phyloP scores from a whole-genome alignment of 2,113 vertebrate genomes.

The Archocentrus centrarchus region DNA sequence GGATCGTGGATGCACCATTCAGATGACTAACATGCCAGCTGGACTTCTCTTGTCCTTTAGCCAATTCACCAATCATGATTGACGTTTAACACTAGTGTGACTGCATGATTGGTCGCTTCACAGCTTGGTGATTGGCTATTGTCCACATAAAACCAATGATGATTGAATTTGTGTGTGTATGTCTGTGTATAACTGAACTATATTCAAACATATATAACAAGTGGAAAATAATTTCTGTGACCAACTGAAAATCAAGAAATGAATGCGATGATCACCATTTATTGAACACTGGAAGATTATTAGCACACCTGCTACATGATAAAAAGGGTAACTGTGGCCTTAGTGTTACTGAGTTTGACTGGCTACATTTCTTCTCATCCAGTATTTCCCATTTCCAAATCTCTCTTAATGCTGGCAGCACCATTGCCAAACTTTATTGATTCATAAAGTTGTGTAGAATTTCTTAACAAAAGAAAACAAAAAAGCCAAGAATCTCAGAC shows the following conservation, averaged over 20 bases:
- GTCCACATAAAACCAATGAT: conserved; percentile 29
- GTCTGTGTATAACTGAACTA: not conserved
- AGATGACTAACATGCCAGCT: conserved; percentile 72
- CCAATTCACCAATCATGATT: conserved; percentile 59
- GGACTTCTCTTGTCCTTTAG: conserved; percentile 45
- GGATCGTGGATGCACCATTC: conserved; percentile 43
- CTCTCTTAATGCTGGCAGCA: not conserved
- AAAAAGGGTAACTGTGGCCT: not conserved
- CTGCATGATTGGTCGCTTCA: conserved; percentile 67
- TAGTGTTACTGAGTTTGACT: not conserved
- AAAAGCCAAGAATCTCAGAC: not conserved
- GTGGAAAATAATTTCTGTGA: not conserved
- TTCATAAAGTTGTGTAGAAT: not conserved
- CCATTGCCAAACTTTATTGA: conserved; percentile 28
- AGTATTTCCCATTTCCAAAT: conserved; percentile 17
- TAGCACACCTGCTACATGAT: not conserved
- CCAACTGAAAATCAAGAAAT: not conserved
- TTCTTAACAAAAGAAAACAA: not conserved
- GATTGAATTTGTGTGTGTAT: conserved; percentile 35
- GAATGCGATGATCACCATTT: not conserved
- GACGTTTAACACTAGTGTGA: conserved; percentile 65
- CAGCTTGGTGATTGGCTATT: conserved; percentile 58
- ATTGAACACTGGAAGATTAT: not conserved
- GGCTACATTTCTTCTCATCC: not conserved
- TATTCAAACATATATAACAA: not conserved